Evolutionary conservation across 2,888 invertebrate species (phyloP).

Genomic region (Embidobia sp.): DNA sequence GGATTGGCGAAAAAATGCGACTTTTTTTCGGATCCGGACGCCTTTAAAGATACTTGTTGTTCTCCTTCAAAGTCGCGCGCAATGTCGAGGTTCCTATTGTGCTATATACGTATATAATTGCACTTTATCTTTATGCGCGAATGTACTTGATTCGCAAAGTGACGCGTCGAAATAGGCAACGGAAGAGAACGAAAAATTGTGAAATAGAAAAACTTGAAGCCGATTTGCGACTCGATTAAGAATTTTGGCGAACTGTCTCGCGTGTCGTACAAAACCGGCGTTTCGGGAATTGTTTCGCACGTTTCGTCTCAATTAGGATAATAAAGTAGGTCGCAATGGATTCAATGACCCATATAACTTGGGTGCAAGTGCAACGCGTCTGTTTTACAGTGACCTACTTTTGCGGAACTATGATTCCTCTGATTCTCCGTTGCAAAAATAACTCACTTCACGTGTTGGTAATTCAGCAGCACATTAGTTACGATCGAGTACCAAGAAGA

Average conservation of each 20-base stretch:
- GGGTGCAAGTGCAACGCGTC: constrained; percentile 46
- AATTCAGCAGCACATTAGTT: constrained; percentile 41
- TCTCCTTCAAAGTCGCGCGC: constrained; percentile 60
- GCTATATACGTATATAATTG: constrained; percentile 45
- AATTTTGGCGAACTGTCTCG: too few species aligned
- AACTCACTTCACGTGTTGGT: constrained; percentile 54
- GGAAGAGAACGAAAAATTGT: too few species aligned
- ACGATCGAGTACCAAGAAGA: constrained; percentile 39
- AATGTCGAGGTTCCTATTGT: constrained; percentile 56
- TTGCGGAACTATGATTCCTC: constrained; percentile 50
- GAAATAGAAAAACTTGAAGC: too few species aligned
- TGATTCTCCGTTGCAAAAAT: constrained; percentile 49
- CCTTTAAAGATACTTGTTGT: constrained; percentile 58
- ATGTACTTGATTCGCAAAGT: too few species aligned
- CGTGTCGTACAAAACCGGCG: too few species aligned
- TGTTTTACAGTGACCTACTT: constrained; percentile 47
- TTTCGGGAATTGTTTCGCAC: constrained; percentile 12
- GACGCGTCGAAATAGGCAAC: too few species aligned
- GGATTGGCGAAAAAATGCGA: constrained; percentile 54
- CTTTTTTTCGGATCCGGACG: constrained; percentile 49
- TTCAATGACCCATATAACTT: constrained; percentile 62
- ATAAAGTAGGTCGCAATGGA: constrained; percentile 55
- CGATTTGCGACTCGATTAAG: too few species aligned
- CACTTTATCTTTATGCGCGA: constrained; percentile 31
- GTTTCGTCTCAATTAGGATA: constrained; percentile 48